Conservation (phyloP, 2,113 vertebrate species). For the Melanostigma gelatinosum region DNA sequence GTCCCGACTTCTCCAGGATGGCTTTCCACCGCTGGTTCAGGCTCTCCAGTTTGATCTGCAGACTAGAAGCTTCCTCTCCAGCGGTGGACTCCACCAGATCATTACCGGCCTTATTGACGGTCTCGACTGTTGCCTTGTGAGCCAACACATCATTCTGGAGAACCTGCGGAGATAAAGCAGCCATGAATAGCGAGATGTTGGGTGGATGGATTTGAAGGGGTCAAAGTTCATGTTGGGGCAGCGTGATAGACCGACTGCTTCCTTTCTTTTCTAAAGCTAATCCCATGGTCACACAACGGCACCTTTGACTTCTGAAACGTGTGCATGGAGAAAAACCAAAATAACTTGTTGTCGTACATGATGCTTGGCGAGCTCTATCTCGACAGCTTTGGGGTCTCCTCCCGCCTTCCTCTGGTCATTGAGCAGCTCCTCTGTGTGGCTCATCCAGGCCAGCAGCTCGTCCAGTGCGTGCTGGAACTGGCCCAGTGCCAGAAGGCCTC, state of each 20-base stretch:
- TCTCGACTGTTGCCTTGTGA: constrained; percentile 93
- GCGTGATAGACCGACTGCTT: neutral
- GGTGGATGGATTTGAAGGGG: neutral
- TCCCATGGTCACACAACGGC: neutral
- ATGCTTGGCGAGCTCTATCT: constrained; percentile 98
- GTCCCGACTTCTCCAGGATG: constrained; percentile 90
- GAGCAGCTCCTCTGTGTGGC: constrained; percentile 93
- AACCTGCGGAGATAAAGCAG: constrained; percentile 81
- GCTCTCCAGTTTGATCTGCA: constrained; percentile 91
- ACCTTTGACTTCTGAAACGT: neutral
- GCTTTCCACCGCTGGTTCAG: constrained; percentile 93
- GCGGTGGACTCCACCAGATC: constrained; percentile 92
- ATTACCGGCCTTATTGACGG: constrained; percentile 93
- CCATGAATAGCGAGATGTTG: neutral
- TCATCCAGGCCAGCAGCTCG: constrained; percentile 95
- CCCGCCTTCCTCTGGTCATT: constrained; percentile 92
- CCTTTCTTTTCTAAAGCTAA: neutral
- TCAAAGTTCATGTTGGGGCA: neutral
- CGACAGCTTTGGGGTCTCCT: constrained; percentile 96
- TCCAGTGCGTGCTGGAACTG: constrained; percentile 98
- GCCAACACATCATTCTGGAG: constrained; percentile 96
- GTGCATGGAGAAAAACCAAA: neutral
- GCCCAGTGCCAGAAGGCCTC: constrained; percentile 93
- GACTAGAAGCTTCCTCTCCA: constrained; percentile 93
- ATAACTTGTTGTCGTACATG: constrained; percentile 86